Percentiles rank a stretch among this genome's conserved stretches.
These are phyloP conservation scores for Nesospiza acunhae DNA, from an alignment of 2,113 vertebrate species.

Conservation along the genomic window DNA sequence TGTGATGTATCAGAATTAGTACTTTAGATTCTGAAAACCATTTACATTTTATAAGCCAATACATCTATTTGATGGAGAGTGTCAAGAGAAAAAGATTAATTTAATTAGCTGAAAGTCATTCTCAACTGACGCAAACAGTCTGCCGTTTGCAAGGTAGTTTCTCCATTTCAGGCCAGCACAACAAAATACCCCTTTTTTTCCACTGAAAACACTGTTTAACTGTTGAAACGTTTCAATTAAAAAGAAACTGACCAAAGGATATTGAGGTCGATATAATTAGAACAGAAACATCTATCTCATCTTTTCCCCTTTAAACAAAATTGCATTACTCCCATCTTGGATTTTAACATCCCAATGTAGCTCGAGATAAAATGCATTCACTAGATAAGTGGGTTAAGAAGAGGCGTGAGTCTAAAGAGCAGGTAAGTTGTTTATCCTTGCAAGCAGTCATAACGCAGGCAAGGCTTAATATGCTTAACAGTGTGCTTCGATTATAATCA, in stretches of 20 bases:
- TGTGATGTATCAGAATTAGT: background rate
- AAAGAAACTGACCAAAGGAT: background rate
- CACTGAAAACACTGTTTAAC: background rate
- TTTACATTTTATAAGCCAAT: background rate
- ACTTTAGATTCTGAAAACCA: background rate
- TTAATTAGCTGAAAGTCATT: background rate
- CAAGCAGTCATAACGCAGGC: background rate
- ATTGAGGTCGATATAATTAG: fast-evolving
- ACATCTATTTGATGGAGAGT: background rate
- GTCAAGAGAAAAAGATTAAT: background rate
- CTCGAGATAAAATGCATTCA: background rate
- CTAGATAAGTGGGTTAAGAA: background rate
- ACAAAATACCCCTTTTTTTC: background rate
- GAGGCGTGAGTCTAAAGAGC: background rate
- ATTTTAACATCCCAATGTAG: background rate
- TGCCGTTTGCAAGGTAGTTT: background rate
- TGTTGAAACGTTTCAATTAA: background rate
- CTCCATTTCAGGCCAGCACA: background rate
- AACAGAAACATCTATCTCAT: background rate
- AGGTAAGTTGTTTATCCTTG: background rate
- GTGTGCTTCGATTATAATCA: background rate
- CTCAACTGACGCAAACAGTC: background rate
- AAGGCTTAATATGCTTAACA: background rate
- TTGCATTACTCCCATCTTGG: background rate
- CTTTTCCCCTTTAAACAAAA: background rate